Percentiles rank a stretch among this genome's conserved stretches.
These are phyloP conservation scores for Drosophila rubida DNA, from an alignment of 2,888 invertebrate genomes.

Conservation along the genomic window DNA sequence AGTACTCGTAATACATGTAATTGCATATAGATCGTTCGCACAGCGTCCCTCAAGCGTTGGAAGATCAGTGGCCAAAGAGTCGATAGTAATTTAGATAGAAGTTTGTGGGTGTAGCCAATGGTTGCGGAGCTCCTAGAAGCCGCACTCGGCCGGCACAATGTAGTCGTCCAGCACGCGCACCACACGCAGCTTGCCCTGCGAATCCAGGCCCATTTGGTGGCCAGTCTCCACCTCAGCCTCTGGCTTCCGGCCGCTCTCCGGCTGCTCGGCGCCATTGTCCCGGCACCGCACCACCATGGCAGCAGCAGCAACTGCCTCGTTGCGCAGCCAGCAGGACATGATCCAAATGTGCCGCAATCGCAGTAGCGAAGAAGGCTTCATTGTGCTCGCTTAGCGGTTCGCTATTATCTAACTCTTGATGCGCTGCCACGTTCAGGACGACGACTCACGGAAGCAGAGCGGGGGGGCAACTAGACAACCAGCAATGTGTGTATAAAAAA, in stretches of 20 bases:
- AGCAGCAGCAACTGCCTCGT: conserved; percentile 65
- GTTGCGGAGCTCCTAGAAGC: conserved; percentile 25
- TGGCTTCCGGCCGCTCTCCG: conserved; percentile 20
- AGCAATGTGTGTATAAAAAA: conserved; percentile 9
- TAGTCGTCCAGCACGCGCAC: conserved; percentile 70
- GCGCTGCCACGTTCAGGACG: too few relatives aligned
- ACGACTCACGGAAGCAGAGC: too few relatives aligned
- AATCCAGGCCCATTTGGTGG: conserved; percentile 43
- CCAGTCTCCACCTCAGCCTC: conserved; percentile 17
- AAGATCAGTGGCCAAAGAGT: not conserved
- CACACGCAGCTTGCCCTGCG: conserved; percentile 42
- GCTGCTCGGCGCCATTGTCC: conserved; percentile 23
- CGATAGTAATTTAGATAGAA: conserved; percentile 26
- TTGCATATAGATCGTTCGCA: not conserved
- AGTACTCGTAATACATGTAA: not conserved
- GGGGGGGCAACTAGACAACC: not conserved
- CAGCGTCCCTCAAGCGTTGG: not conserved
- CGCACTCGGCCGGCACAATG: conserved; percentile 59
- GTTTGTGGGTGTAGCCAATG: not conserved
- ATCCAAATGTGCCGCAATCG: conserved; percentile 68
- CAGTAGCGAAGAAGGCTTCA: conserved; percentile 57
- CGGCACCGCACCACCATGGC: conserved; percentile 58
- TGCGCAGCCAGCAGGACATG: conserved; percentile 59
- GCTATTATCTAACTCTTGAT: too few relatives aligned
- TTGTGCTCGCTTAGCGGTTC: conserved; percentile 23